These are phyloP conservation scores for Metridium senile DNA, from an alignment of 92 coral and sea anemone species.

Conservation along the genomic window DNA sequence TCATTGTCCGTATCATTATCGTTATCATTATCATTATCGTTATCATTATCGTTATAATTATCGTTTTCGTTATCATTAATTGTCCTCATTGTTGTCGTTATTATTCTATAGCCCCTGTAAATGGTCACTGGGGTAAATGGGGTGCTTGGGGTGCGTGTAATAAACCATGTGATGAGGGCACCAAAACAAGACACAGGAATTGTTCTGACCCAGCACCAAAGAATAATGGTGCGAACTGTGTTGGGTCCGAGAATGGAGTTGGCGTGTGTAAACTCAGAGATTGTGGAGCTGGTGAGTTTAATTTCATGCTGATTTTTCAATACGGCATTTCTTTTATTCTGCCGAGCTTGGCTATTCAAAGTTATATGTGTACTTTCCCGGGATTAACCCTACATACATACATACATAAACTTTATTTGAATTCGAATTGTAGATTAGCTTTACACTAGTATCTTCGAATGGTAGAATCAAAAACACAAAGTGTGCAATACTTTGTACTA, in stretches of 20 bases:
- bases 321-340: not conserved
- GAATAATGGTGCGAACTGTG: conserved; percentile 67
- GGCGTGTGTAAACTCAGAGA: conserved; percentile 64
- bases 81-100: not conserved
- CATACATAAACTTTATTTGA: no score
- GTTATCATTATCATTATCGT: not conserved
- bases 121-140: conserved; percentile 99
- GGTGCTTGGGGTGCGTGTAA: conserved; percentile 80
- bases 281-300: conserved; percentile 71
- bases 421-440: no score
- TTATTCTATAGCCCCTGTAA: conserved; percentile 64
- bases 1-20: not conserved
- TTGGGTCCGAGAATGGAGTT: conserved; percentile 34
- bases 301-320: not conserved
- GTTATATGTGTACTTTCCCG: not conserved
- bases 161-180: conserved; percentile 66
- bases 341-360: not conserved
- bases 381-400: not conserved
- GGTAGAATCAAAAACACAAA: no score
- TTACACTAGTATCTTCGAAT: no score
- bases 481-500: no score
- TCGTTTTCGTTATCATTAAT: not conserved
- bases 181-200: conserved; percentile 64
- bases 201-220: conserved; percentile 85
- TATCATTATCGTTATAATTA: not conserved